Evolutionary conservation across 1,140 invertebrate species (phyloP).

Genomic region (Diplogasteroides magnus): DNA sequence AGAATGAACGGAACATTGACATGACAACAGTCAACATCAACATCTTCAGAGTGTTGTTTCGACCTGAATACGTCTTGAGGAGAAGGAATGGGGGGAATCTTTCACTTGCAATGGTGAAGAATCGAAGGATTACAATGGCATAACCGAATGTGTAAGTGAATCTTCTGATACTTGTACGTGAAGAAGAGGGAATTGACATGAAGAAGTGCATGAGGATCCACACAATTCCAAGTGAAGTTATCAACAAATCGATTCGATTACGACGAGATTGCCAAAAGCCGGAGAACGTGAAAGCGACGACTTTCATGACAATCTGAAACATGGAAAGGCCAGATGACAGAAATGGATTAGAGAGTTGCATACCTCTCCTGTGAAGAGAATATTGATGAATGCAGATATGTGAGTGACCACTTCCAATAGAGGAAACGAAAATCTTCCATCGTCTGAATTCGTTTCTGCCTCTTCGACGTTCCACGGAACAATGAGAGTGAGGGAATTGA

Average conservation of each 20-base stretch:
- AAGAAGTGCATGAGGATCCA: constrained; percentile 92
- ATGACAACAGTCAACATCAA: constrained; percentile 93
- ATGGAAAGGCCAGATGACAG: constrained; percentile 50
- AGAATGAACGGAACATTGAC: constrained; percentile 97
- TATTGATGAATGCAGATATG: constrained; percentile 73
- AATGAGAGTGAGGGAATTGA: constrained; percentile 50
- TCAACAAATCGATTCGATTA: constrained; percentile 94
- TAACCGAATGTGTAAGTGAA: constrained; percentile 84
- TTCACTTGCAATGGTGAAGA: constrained; percentile 89
- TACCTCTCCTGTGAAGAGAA: constrained; percentile 63
- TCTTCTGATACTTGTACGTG: constrained; percentile 44
- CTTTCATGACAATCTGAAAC: constrained; percentile 94
- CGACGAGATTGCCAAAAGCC: constrained; percentile 97
- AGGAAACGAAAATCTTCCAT: too few species aligned
- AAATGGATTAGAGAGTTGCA: not conserved
- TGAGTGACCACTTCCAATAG: constrained; percentile 66
- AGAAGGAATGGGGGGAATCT: not conserved
- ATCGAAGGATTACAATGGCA: constrained; percentile 91
- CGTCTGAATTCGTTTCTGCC: constrained; percentile 16
- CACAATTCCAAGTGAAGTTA: constrained; percentile 87
- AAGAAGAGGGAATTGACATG: constrained; percentile 62
- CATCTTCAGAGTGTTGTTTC: constrained; percentile 86
- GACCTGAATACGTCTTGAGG: constrained; percentile 35
- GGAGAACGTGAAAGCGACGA: constrained; percentile 91
- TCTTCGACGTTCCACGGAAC: constrained; percentile 62